Conservation (phyloP, 2,113 vertebrate species). For the Hyla sarda region DNA sequence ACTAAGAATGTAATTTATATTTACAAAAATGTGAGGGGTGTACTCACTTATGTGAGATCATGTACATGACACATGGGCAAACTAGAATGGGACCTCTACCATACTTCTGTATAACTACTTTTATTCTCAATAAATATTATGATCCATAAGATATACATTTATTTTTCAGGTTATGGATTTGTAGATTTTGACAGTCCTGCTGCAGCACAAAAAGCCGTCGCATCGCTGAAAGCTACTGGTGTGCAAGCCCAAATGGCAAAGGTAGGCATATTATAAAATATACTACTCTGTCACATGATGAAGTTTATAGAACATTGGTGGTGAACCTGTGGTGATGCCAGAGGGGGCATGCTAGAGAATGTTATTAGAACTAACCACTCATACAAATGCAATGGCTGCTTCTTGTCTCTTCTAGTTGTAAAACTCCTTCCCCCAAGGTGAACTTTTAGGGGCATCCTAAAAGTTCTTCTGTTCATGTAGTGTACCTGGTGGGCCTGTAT, state of each 20-base stretch:
- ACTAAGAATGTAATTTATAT: no score
- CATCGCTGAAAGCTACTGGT: conserved; percentile 95
- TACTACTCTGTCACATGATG: background rate
- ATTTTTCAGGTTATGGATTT: conserved; percentile 91
- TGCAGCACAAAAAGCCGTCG: conserved; percentile 98
- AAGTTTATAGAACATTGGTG: background rate
- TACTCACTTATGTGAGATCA: no score
- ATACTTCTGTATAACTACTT: no score
- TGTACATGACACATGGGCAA: no score
- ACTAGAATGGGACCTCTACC: no score
- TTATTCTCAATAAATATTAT: background rate
- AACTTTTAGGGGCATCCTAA: no score
- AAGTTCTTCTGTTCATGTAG: no score
- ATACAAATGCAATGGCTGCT: background rate
- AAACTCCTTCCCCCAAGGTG: no score
- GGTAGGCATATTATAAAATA: conserved; percentile 74
- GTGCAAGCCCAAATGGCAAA: conserved; percentile 99
- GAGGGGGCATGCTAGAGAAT: no score
- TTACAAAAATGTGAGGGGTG: no score
- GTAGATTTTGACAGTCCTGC: conserved; percentile 99
- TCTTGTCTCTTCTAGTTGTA: background rate
- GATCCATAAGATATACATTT: conserved; percentile 7
- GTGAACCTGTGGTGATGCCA: background rate
- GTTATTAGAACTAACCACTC: background rate
- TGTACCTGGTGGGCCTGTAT: background rate